Evolutionary conservation across 2,113 vertebrate species (phyloP), one percentile per base, ranked within the genome.

Genomic region (Periophthalmodon schlosseri): DNA sequence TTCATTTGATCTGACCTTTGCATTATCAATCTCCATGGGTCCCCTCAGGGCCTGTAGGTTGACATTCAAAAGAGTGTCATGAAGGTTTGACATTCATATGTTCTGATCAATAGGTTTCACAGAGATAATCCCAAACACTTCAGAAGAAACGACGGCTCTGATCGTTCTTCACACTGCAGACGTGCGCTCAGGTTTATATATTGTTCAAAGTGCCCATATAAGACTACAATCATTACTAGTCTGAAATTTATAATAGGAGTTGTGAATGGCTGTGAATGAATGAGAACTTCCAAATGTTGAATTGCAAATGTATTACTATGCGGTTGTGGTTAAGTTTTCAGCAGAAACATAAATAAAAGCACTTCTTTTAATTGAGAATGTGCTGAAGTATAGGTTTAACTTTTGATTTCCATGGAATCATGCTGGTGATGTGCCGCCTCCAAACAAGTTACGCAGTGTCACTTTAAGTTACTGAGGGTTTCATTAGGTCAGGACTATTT

Each of bases 41-140:
- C 61, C 61, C 34, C 34, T 36, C 18, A 34, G 28, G 61, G 16
- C 61, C 36, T 64, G 18, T 6, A 64, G 7, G 28, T 39, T 64
- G 33, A 39, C 61, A 64, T 64, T 64, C 61, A 64, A 56, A 56
- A 56, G n/a, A 20, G 52, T 56, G 52, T 56, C 52, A 56, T 21
- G 20, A 21, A 56, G 16, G 6, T 64, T 36, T 11, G 33, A 64
- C 61, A 36, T 64, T 64, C 61, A 39, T 34, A 36, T 18, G 33
- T 39, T 36, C 34, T 16, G 15, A 64, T 64, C 61, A 20, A 64
- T 64, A 36, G 28, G 28, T 10, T 8, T 23, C 58, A 61, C 1
- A 28, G 61, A 39, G 28, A 64, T 2, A 10, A 36, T 64, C 61
- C 16, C 61, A 34, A 33, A 8, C 23, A n/a, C 21, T 21, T 58